Conservation (phyloP, 2,888 invertebrate genomes). For the Eulithis prunata region DNA sequence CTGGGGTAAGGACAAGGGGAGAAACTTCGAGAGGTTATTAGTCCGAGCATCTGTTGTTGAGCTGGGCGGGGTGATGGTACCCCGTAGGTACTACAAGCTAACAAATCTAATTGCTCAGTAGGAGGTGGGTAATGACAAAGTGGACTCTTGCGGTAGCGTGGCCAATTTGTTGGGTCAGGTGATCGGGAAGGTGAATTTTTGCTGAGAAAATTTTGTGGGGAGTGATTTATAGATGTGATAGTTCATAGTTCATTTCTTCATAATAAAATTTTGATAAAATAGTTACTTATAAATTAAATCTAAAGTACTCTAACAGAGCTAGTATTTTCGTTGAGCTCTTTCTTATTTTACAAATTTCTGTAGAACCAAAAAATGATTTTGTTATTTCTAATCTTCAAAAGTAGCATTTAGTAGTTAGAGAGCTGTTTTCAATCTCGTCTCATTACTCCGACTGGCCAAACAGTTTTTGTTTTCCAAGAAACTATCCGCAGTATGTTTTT, state of each 20-base stretch:
- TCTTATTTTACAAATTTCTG: too few relatives aligned
- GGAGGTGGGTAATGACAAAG: conserved; percentile 80
- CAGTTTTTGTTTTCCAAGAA: conserved; percentile 17
- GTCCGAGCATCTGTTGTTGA: conserved; percentile 86
- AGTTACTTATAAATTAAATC: background rate
- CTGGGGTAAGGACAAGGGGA: conserved; percentile 69
- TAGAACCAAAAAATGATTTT: too few relatives aligned
- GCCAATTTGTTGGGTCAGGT: conserved; percentile 76
- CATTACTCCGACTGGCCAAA: background rate
- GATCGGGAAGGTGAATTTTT: conserved; percentile 52
- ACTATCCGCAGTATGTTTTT: conserved; percentile 19
- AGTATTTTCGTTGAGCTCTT: too few relatives aligned
- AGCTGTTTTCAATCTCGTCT: background rate
- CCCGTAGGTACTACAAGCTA: conserved; percentile 83
- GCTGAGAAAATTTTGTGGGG: conserved; percentile 8
- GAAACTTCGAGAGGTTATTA: conserved; percentile 86
- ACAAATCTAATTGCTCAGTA: conserved; percentile 85
- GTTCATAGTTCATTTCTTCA: too few relatives aligned
- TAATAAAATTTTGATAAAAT: background rate
- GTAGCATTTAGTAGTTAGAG: too few relatives aligned
- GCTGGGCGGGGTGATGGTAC: conserved; percentile 81
- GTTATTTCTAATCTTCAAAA: too few relatives aligned
- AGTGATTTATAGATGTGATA: conserved; percentile 13
- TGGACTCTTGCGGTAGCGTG: conserved; percentile 66
- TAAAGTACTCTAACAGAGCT: too few relatives aligned